A percentile compares a stretch with the other conserved stretches of the same genome.
Conservation (phyloP, 2,113 vertebrate genomes). For the Acanthisitta chloris region DNA sequence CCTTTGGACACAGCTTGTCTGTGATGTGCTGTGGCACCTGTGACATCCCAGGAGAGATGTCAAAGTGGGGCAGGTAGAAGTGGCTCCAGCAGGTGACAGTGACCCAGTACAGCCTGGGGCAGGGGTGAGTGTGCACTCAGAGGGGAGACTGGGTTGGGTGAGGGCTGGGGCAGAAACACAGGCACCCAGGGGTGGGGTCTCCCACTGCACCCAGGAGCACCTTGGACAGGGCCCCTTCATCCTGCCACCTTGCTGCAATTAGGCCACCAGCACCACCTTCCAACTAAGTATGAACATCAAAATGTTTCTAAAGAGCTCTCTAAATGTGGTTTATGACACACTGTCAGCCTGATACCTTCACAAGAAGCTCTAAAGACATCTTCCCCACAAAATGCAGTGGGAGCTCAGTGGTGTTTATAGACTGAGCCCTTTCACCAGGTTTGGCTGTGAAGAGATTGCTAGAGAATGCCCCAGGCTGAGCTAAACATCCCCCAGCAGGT, state of each 20-base stretch:
- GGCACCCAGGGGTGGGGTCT: too few species aligned
- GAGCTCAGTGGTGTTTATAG: neutral
- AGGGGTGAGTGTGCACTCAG: neutral
- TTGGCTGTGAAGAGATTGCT: neutral
- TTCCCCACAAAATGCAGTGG: accelerated
- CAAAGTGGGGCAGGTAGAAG: neutral
- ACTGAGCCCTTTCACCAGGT: neutral
- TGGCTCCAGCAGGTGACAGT: neutral
- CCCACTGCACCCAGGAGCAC: too few species aligned
- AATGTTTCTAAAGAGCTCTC: too few species aligned
- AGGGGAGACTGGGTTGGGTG: too few species aligned
- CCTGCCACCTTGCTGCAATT: neutral
- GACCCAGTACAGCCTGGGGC: neutral
- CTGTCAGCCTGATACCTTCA: neutral
- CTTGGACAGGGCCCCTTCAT: too few species aligned
- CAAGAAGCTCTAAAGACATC: neutral
- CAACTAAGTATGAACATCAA: neutral
- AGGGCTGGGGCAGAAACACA: neutral
- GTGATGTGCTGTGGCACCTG: neutral
- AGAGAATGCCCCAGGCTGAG: neutral
- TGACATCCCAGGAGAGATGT: neutral
- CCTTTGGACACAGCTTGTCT: neutral
- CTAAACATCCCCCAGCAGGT: conserved; percentile 35
- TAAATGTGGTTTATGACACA: neutral
- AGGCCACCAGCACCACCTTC: neutral